Conservation (phyloP, 2,797 vertebrate species). For the Enteromius afrohamiltoni region DNA sequence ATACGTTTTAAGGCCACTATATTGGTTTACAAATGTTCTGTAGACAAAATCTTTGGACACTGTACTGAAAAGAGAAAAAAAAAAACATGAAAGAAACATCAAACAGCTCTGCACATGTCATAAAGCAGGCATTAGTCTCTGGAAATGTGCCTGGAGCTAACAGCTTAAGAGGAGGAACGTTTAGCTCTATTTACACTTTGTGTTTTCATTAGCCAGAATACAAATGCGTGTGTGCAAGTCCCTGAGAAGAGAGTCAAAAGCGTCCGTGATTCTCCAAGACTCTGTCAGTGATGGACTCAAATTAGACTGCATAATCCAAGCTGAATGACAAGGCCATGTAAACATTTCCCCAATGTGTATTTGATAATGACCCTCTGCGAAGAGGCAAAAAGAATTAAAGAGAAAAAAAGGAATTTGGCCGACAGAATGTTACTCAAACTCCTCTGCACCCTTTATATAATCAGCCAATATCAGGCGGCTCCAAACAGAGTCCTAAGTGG, state of each 20-base stretch:
- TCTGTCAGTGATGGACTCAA: conserved; percentile 46
- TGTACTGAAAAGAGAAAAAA: background rate
- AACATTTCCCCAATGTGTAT: conserved; percentile 47
- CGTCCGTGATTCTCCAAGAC: background rate
- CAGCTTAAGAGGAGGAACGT: conserved; percentile 7
- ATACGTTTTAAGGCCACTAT: background rate
- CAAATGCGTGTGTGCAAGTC: background rate
- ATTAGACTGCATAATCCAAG: conserved; percentile 45
- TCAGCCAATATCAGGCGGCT: conserved; percentile 31
- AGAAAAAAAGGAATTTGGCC: conserved; percentile 39
- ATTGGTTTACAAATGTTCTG: background rate
- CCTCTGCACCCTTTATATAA: conserved; percentile 39
- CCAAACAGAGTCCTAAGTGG: conserved; percentile 21
- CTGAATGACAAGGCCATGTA: conserved; percentile 47
- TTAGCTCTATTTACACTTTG: conserved; percentile 22
- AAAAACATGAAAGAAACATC: conserved; percentile 10
- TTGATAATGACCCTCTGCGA: conserved; percentile 49
- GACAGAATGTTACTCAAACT: conserved; percentile 43
- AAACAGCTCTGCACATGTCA: conserved; percentile 19
- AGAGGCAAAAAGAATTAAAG: conserved; percentile 14
- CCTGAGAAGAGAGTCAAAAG: conserved; percentile 24
- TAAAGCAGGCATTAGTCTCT: conserved; percentile 36
- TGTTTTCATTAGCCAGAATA: conserved; percentile 19
- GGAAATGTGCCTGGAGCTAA: conserved; percentile 34
- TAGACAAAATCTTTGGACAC: conserved; percentile 14